Base-by-base conservation (phyloP, 2,888 invertebrate species). In the Trissonchulus latispiculum region DNA sequence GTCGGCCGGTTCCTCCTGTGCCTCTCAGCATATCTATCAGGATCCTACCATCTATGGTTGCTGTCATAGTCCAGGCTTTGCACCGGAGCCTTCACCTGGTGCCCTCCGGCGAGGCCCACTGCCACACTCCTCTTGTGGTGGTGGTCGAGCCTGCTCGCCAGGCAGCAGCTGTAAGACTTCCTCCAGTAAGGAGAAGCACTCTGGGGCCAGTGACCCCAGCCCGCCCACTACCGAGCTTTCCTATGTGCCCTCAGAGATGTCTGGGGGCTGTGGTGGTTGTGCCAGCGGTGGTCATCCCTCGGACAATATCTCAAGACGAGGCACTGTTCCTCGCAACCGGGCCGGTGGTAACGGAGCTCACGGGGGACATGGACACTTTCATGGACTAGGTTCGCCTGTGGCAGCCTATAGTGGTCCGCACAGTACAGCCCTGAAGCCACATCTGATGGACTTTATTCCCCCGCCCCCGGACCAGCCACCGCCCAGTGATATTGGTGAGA, bases 381-480 rank as follows among this genome's bases (percentile, higher is more conserved):
- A n/a, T n/a, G 48, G 48, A 23, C 48, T 48, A n/a, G 66, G 31
- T 8, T 59, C 59, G 59, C 59, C 59, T 59, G 59, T 23, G 35
- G 8, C 18, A 23, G 18, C 66, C 18, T 15, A n/a, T 66, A n/a
- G 66, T 18, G 18, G 3, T 29, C 68, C 29, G 18, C 72, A 37
- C 70, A 66, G 66, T 33, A 23, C 23, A 15, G 15, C 18, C 18
- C 71, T 71, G 28, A 72, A 2, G 61, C 73, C 73, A 29, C n/a
- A 28, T 23, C 36, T 73, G 28, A 29, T 73, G 61, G 73, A 73
- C 36, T 73, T 73, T 36, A 3, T 73, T 1, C 73, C 73, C 15
- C 73, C 73, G 73, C 73, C 73, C 2, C 73, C 73, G 15, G 61
- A 23, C 3, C 61, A 59, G 32, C 72, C 73, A 2, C 73, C 73